Evolutionary conservation across 2,888 invertebrate genomes (phyloP), one percentile per base, ranked within the genome.

Genomic region (Trachelus stipa): DNA sequence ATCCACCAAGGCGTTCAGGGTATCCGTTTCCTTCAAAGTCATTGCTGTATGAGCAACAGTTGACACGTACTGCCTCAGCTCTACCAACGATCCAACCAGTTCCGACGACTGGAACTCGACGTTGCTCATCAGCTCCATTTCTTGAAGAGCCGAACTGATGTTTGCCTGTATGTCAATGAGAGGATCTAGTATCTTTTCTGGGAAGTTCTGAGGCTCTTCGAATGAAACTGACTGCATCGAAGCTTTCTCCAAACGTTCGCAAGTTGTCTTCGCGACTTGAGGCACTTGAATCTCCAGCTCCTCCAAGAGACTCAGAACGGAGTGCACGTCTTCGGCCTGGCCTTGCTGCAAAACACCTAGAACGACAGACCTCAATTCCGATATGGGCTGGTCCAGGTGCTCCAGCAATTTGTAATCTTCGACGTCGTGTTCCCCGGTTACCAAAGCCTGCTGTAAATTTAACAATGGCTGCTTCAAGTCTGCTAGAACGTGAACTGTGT

Each of bases 141-240:
- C 87, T 35, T 85, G 83, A 34, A 91, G 82, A 4, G 88, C 86
- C 3, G 83, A 79, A 80, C 87, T 89, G 4, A 91, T 82, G 12
- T 85, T 84, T 0, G 88, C 84, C 78, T 91, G 91, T 4, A 89
- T 86, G 77, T 90, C 89, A 34, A 90, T 88, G 31, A 91, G 78
- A 30, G 87, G 84, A 78, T 91, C 90, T 23, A 90, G 78, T 78
- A 91, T 87, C 76, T 85, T 86, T 40, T 90, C 89, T 6, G 89
- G 80, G 31, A 91, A 82, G 73, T 78, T 85, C 37, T 80, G 83
- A 1, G 83, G 80, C 68, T 87, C 86, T 12, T 85, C 84, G 12
- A 84, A 75, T 37, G 79, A 78, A 12, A 79, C 77, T 12, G 76
- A 76, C 69, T 56, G 68, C n/a, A 75, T 34, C 1, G 79, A 76